Percentiles rank a stretch among this genome's conserved stretches.
Evolutionary conservation across 2,888 invertebrate genomes (phyloP).

Genomic region (Odiellus spinosus): DNA sequence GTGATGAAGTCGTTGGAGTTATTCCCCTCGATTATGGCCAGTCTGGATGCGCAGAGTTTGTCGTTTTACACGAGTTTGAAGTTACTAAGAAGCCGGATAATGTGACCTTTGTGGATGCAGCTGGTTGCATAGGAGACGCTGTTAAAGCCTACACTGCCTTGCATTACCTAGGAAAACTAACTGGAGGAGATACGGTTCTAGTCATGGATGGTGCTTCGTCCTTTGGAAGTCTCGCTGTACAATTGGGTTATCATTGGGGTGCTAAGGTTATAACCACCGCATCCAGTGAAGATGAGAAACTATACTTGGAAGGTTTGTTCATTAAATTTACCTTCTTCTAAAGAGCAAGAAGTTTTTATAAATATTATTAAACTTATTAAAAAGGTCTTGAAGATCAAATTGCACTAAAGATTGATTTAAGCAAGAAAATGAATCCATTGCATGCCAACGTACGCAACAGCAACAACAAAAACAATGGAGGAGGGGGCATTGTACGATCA

Average conservation of each 20-base stretch:
- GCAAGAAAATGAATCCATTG: conserved; percentile 20
- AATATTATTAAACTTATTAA: too few species aligned
- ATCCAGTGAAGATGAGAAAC: conserved; percentile 29
- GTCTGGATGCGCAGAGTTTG: conserved; percentile 33
- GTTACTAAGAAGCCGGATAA: conserved; percentile 32
- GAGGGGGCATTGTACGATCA: conserved; percentile 19
- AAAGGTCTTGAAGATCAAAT: conserved; percentile 21
- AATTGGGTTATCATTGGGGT: conserved; percentile 33
- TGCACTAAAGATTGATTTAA: conserved; percentile 30
- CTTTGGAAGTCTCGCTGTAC: conserved; percentile 31
- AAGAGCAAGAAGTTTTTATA: too few species aligned
- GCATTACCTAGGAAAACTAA: conserved; percentile 31
- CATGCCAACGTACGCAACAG: conserved; percentile 23
- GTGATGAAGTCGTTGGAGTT: conserved; percentile 33
- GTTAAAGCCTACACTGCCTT: conserved; percentile 34
- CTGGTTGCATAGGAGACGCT: conserved; percentile 33
- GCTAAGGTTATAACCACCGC: conserved; percentile 32
- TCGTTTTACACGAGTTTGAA: conserved; percentile 33
- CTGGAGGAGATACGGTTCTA: conserved; percentile 32
- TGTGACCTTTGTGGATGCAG: conserved; percentile 32
- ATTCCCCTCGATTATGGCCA: conserved; percentile 31
- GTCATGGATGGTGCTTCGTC: conserved; percentile 33
- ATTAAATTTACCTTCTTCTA: too few species aligned
- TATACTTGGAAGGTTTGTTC: conserved; percentile 27
- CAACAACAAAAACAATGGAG: conserved; percentile 8